phyloP scores from a whole-genome alignment of 2,113 vertebrate genomes.

The Xiphophorus maculatus region DNA sequence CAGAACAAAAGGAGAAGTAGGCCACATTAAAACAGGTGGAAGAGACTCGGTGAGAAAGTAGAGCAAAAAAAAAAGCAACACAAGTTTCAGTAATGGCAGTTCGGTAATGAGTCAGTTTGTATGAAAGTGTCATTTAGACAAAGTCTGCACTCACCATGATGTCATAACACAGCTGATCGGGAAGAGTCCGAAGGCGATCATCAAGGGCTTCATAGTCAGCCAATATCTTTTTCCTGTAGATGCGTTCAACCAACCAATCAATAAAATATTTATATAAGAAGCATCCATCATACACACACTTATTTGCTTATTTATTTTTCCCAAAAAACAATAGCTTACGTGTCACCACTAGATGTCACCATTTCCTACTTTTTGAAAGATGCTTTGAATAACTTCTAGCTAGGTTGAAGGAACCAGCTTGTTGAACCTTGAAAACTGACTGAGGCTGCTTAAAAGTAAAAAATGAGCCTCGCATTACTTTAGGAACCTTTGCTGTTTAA shows the following conservation, averaged over 20 bases:
- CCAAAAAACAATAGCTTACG: background rate
- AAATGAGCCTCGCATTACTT: no score
- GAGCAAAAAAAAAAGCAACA: background rate
- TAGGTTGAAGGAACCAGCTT: background rate
- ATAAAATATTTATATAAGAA: background rate
- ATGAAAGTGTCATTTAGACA: background rate
- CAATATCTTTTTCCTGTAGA: slow-evolving; percentile 89
- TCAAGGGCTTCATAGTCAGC: slow-evolving; percentile 89
- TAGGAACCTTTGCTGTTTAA: no score
- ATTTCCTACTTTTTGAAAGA: background rate
- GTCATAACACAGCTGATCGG: slow-evolving; percentile 92
- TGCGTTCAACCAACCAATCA: slow-evolving; percentile 4
- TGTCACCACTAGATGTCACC: background rate
- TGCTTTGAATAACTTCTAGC: background rate
- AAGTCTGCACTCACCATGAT: slow-evolving; percentile 86
- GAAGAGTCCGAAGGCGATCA: slow-evolving; percentile 88
- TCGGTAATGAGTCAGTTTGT: background rate
- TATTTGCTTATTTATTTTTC: no score
- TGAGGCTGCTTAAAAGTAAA: no score
- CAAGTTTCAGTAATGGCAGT: background rate
- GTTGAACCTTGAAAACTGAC: background rate
- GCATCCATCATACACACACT: background rate
- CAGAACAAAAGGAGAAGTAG: background rate
- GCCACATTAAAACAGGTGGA: background rate
- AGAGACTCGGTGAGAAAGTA: background rate